Conservation (phyloP, 1,140 invertebrate species). For the Alviniconcha marisindica region DNA sequence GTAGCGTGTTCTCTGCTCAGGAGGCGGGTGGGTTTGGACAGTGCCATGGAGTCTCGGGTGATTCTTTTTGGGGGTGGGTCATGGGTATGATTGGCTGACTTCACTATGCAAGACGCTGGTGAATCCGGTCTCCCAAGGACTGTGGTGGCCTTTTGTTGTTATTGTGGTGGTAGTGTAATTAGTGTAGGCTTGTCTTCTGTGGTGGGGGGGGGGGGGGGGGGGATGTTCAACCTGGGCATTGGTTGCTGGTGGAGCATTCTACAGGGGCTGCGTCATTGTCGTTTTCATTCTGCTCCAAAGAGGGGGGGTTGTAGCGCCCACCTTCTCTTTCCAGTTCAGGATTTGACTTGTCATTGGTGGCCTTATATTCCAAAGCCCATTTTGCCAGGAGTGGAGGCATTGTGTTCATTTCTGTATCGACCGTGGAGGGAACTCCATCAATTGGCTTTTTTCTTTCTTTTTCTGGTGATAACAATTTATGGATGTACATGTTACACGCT, state of each 20-base stretch:
- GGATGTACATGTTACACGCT: conserved; percentile 6
- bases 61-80: neutral
- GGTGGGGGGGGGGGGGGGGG: too few relatives aligned
- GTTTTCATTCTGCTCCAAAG: neutral
- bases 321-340: conserved; percentile 24
- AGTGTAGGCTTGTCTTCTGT: too few relatives aligned
- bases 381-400: conserved; percentile 37
- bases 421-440: conserved; percentile 11
- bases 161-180: too few relatives aligned
- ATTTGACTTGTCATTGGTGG: conserved; percentile 30
- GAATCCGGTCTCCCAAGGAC: neutral
- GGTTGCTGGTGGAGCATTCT: neutral
- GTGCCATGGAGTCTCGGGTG: conserved; percentile 10
- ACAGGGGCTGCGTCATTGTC: neutral
- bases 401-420: conserved; percentile 37
- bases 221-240: too few relatives aligned
- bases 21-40: neutral
- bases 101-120: conserved; percentile 28
- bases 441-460: neutral
- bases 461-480: conserved; percentile 27
- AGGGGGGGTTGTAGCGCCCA: too few relatives aligned
- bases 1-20: neutral
- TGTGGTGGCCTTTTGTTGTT: conserved; percentile 4
- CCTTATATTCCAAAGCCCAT: conserved; percentile 42
- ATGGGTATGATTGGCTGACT: neutral